These are phyloP conservation scores for Melospiza melodia DNA, from an alignment of 2,113 vertebrate species.

Conservation along the genomic window DNA sequence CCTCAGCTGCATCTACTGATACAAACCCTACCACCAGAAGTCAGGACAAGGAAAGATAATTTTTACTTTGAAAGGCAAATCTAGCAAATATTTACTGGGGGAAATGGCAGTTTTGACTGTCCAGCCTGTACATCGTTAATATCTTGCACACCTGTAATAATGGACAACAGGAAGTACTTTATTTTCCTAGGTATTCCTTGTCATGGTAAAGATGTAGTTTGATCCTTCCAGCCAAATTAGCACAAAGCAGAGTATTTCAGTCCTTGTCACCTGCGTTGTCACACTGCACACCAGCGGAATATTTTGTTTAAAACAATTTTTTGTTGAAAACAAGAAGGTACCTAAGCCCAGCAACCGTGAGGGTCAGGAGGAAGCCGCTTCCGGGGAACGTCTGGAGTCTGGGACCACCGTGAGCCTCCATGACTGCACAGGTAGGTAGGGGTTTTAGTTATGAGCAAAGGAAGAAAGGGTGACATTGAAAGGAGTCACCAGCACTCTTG, in stretches of 20 bases:
- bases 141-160: neutral
- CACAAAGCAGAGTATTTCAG: neutral
- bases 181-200: neutral
- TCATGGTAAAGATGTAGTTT: neutral
- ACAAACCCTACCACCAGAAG: neutral
- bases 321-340: neutral
- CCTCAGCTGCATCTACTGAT: neutral
- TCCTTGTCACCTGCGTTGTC: neutral
- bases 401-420: too few species aligned
- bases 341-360: accelerated
- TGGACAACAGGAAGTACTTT: neutral
- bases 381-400: neutral
- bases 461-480: neutral
- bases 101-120: neutral
- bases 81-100: neutral
- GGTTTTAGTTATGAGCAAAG: neutral
- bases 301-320: neutral
- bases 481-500: neutral
- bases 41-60: neutral
- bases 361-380: neutral
- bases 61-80: neutral
- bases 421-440: too few species aligned
- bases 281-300: neutral
- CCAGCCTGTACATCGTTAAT: neutral
- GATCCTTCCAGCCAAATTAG: neutral